Evolutionary conservation across 2,113 vertebrate genomes (phyloP), one percentile per base, ranked within the genome.

Genomic region (Phasianus colchicus): DNA sequence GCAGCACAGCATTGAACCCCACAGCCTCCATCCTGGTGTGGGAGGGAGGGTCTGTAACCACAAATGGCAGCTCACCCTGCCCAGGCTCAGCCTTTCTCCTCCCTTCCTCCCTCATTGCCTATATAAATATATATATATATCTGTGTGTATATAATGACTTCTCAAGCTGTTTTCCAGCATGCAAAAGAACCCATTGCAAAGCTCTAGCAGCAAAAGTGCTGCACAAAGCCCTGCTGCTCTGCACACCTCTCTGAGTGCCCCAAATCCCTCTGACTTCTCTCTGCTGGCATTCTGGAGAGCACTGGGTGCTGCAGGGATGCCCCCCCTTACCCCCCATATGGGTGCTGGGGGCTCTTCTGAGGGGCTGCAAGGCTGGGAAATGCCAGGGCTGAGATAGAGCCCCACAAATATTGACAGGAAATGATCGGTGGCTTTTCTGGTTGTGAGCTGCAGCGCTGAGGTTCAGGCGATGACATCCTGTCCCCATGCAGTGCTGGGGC

Each of bases 341-440:
- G 60, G 2, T 29, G 48, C 14, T 0, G 2, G n/a, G 40, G 20
- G 2, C 24, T 9, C 0, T 12, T 20, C 27, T 43, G 4, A 43
- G 17, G 55, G 12, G 4, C 55, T 30, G 55, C 3, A 21, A 65
- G 50, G 75, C 83, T 50, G 77, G 76, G 40, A 73, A 6, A 52
- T 2, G 10, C 52, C 6, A 11, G 45, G 58, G 61, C 42, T 73
- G 29, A 57, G 22, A 81, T n/a, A n/a, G 50, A 83, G 40, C 67
- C 67, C 66, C 30, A 15, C 30, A 61, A 50, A 6, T 61, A 47
- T 25, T 6, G 78, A 47, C 95, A 96, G 96, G 95, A 96, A 96
- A 61, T 61, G 52, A 93, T 94, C 47, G 38, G 92, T 3, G 93
- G 96, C 74, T 96, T 92, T 80, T 82, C 25, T 43, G 90, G 86